Evolutionary conservation across 2,113 vertebrate species (phyloP), one percentile per base, ranked within the genome.

Genomic region (Capreolus pygargus): DNA sequence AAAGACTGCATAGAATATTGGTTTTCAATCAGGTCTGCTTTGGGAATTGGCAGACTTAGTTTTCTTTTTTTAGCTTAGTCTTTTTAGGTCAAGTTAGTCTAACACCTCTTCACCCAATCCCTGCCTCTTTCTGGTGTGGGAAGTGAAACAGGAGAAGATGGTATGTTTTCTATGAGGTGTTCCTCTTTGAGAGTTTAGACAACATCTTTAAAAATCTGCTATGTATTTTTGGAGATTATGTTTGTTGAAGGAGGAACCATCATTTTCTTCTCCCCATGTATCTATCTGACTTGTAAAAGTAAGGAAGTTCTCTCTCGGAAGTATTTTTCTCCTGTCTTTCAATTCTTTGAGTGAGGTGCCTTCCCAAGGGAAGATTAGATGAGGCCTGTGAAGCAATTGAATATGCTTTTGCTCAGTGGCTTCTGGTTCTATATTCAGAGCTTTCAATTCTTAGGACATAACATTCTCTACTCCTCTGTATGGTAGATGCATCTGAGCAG

Each of bases 391-490:
- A 94, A 94, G 6, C 43, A n/a, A 28, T 89, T 89, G 61, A 94
- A 6, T 90, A 21, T 96, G 47, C 76, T 89, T 92, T 96, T 95
- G 60, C 39, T 90, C 21, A 47, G 58, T 92, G 64, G 21, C 39
- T 92, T 91, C 55, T 96, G 57, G 52, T 97, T 97, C 57, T 93
- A 15, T 61, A 96, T 96, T 94, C 60, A 83, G 47, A 95, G 78
- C 43, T 82, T 36, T 7, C 15, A 89, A 13, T 96, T 97, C 30
- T 97, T 95, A 87, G 61, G 55, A 79, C 76, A 36, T 78, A 52
- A 52, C 50, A 50, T 95, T 96, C 57, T 96, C 74, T 97, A 13
- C 67, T 92, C 54, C 50, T 94, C n/a, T 97, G n/a, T 92, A 36
- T 89, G 60, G 61, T 95, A 64, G 87, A 39, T 88, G 91, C 91